Conservation (phyloP, 2,113 vertebrate species). For the Callipepla californica region DNA sequence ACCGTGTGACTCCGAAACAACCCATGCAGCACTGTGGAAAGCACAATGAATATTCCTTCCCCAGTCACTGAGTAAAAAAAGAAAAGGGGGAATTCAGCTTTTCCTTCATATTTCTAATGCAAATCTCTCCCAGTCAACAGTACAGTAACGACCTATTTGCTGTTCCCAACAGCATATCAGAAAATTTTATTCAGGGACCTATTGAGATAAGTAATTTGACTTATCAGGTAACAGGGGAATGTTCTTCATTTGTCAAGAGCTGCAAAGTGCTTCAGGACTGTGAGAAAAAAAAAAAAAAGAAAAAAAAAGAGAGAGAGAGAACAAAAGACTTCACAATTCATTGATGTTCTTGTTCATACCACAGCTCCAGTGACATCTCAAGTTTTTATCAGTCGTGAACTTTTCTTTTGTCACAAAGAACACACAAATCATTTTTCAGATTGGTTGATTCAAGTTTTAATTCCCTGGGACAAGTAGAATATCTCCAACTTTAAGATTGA, state of each 20-base stretch:
- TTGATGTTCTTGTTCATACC: neutral
- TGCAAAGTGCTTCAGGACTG: neutral
- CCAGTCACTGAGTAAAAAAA: rapidly evolving
- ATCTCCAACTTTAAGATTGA: neutral
- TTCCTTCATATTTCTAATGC: neutral
- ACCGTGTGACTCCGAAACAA: neutral
- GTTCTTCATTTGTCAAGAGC: rapidly evolving
- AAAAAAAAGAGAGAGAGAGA: neutral
- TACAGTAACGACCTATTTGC: neutral
- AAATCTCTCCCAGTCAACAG: neutral
- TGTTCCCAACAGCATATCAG: neutral
- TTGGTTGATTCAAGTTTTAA: neutral
- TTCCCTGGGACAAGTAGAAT: neutral
- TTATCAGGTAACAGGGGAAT: neutral
- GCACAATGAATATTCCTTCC: neutral
- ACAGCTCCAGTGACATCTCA: neutral
- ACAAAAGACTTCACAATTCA: neutral
- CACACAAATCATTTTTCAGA: neutral
- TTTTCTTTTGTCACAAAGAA: neutral
- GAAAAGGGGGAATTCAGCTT: neutral
- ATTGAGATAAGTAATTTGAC: neutral
- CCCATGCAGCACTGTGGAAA: rapidly evolving
- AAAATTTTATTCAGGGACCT: neutral
- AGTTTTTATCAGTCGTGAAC: neutral
- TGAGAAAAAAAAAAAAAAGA: neutral